Evolutionary conservation across 2,888 invertebrate genomes (phyloP), one percentile per base, ranked within the genome.

Genomic region (Lacanobia oleracea): DNA sequence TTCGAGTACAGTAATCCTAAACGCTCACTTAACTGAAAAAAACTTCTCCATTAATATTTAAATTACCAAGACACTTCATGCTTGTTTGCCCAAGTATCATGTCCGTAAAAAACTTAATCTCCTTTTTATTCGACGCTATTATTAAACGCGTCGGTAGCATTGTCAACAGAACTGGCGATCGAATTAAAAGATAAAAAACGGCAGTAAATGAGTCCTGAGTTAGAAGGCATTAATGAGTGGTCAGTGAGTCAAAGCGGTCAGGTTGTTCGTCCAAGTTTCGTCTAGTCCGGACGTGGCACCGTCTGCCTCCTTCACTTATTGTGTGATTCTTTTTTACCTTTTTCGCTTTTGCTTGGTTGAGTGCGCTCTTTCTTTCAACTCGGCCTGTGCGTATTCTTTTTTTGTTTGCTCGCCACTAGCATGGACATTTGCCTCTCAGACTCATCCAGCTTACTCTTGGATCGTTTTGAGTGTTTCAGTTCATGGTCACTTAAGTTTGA

Each of bases 381-480:
- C 85, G 87, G 87, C 87, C 87, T 87, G 87, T 87, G 89, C 87
- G 89, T 90, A 74, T 92, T 93, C 59, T 91, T 91, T 92, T 93
- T 93, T 93, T 91, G 90, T 92, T 92, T 90, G 87, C 85, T 90
- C 83, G 79, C 90, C 89, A 91, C 92, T 91, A 91, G 88, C 89
- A 86, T 90, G 90, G 91, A 93, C 91, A 92, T 93, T 94, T 92
- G 91, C 91, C 89, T 91, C 87, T 89, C 89, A 89, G 90, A 88
- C 89, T 90, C 88, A 88, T 87, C 88, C 88, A 89, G 86, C 85
- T 86, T 82, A 86, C 82, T 87, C 84, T 87, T 84, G 81, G 79
- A 85, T 81, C 81, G 83, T 82, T 87, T 85, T 77, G 84, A 89
- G 87, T 84, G 86, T 86, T 83, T 82, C 83, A 85, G 87, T 89